A percentile compares a stretch with the other conserved stretches of the same genome.
Conservation (phyloP, 2,888 invertebrate genomes). For the Salpingus planirostris region DNA sequence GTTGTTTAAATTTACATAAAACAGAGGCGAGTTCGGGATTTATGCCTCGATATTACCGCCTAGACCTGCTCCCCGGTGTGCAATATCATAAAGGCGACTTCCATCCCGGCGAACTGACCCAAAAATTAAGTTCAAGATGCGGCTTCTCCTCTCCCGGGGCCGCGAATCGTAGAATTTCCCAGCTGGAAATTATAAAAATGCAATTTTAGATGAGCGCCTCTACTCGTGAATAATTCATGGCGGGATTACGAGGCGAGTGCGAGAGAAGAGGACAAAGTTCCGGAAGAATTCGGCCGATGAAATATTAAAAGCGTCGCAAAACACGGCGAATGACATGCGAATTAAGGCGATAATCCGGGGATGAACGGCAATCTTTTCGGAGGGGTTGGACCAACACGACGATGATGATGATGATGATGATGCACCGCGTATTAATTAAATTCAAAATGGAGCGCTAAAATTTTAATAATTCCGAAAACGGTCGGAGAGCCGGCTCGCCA, state of each 20-base stretch:
- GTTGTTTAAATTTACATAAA: constrained; percentile 34
- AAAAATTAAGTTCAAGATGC: not conserved
- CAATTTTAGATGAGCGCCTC: constrained; percentile 15
- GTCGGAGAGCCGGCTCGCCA: constrained; percentile 17
- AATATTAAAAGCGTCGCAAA: constrained; percentile 23
- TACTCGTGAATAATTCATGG: constrained; percentile 23
- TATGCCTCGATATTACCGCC: constrained; percentile 22
- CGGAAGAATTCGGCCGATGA: constrained; percentile 27
- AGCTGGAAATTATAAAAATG: constrained; percentile 21
- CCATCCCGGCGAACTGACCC: constrained; percentile 1
- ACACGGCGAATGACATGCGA: constrained; percentile 17
- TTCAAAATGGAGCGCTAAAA: constrained; percentile 22
- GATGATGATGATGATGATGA: constrained; percentile 10
- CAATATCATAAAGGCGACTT: constrained; percentile 18
- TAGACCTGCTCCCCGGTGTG: constrained; percentile 23
- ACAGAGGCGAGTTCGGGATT: constrained; percentile 28
- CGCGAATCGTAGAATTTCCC: constrained; percentile 2
- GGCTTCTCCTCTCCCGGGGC: not conserved
- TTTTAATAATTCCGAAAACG: constrained; percentile 30
- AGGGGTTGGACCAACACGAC: constrained; percentile 12
- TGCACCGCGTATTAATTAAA: constrained; percentile 23
- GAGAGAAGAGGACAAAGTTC: constrained; percentile 22
- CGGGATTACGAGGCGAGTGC: too few relatives aligned
- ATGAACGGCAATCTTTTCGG: too few relatives aligned
- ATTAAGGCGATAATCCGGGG: constrained; percentile 22